Evolutionary conservation across 2,113 vertebrate species (phyloP), one percentile per base, ranked within the genome.

Genomic region (Phaetusa simplex): DNA sequence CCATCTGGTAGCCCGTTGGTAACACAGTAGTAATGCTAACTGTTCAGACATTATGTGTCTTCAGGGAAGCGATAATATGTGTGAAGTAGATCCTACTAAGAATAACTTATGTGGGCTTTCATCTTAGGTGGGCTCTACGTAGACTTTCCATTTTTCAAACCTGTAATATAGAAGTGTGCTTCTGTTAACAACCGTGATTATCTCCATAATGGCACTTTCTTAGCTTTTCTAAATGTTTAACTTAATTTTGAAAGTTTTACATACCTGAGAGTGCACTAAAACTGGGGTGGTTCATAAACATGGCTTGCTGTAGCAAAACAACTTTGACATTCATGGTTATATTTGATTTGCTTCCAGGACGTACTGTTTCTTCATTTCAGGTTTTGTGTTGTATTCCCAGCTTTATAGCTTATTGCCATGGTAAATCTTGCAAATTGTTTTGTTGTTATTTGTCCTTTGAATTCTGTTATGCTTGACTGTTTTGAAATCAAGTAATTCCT

Each of bases 371-470:
- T 92, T 90, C 42, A 38, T 87, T 91, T 74, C 52, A 72, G 27
- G 9, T 80, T 92, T 49, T 67, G 12, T 86, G 17, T 65, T 90
- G 23, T 61, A 72, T 88, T 82, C 32, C 14, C 20, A 42, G 36
- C 23, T 95, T 88, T 94, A 62, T n/a, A 90, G 58, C 56, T 93
- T 86, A 95, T 90, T 96, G 58, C 82, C 45, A 21, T 88, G 53
- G 62, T 72, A 81, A 80, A 80, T 56, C 78, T 58, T 67, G 67
- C 42, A 43, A 14, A 38, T 85, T 36, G 29, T 65, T 81, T 84
- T 85, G 4, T 65, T 83, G n/a, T 87, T 89, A 47, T 76, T 89
- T 84, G 50, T 89, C 23, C 56, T 93, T 93, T 76, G 65, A 79
- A 43, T 80, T 34, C 40, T 58, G 59, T 78, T 94, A 73, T 7